Conservation (phyloP, 2,888 invertebrate genomes). For the Dyspetes luteomarginatus region DNA sequence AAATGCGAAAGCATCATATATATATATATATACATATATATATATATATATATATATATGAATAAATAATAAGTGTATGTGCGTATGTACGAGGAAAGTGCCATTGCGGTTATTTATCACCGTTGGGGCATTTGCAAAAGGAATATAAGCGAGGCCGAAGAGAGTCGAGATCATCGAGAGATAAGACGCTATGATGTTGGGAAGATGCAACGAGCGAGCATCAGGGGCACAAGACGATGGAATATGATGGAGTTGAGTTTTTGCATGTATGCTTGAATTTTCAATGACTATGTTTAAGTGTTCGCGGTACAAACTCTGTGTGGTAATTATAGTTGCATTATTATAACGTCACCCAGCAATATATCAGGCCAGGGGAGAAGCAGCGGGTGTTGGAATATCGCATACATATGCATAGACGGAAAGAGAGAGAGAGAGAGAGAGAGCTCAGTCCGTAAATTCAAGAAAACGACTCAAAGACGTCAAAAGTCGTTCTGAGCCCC, state of each 20-base stretch:
- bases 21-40: background rate
- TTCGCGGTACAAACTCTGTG: conserved; percentile 55
- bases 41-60: background rate
- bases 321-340: conserved; percentile 80
- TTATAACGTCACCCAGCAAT: conserved; percentile 80
- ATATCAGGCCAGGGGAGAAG: conserved; percentile 71
- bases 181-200: conserved; percentile 58
- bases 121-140: conserved; percentile 51
- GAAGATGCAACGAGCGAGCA: conserved; percentile 48
- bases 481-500: conserved; percentile 38
- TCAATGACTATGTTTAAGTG: conserved; percentile 66
- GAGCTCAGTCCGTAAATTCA: conserved; percentile 6
- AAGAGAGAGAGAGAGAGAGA: conserved; percentile 18
- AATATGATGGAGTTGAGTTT: conserved; percentile 34
- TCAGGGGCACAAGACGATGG: conserved; percentile 15
- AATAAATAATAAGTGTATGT: background rate
- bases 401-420: conserved; percentile 76
- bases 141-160: conserved; percentile 40
- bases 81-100: conserved; percentile 49
- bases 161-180: conserved; percentile 55
- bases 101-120: conserved; percentile 64
- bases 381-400: conserved; percentile 56
- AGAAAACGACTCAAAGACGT: background rate
- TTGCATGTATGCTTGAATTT: conserved; percentile 58
- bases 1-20: background rate